A percentile compares a stretch with the other conserved stretches of the same genome.
phyloP scores from a whole-genome alignment of 2,888 invertebrate genomes.

The Gnatocerus cornutus region DNA sequence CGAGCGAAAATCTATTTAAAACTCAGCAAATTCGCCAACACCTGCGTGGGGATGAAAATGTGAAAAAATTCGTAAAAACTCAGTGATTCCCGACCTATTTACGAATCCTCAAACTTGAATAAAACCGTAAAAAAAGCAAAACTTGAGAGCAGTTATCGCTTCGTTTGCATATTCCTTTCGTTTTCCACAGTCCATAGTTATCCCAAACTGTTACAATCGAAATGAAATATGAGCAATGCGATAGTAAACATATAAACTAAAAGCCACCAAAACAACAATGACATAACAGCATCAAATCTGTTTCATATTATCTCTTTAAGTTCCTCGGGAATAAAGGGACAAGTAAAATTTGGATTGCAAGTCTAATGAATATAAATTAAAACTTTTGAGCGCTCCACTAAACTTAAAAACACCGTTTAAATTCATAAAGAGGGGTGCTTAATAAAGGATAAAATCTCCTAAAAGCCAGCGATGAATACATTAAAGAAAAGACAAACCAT shows the following conservation, averaged over 20 bases:
- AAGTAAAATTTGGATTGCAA: constrained; percentile 7
- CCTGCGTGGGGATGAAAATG: too few relatives aligned
- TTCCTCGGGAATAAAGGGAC: constrained; percentile 3
- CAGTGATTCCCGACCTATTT: too few relatives aligned
- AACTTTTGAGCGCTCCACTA: constrained; percentile 3
- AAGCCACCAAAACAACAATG: constrained; percentile 10
- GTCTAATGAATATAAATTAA: constrained; percentile 16
- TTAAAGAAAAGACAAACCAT: constrained; percentile 73
- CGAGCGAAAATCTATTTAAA: too few relatives aligned
- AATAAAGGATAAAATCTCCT: constrained; percentile 13
- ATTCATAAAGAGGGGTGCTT: constrained; percentile 62
- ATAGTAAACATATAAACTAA: constrained; percentile 20
- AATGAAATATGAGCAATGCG: background rate
- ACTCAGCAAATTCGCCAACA: too few relatives aligned
- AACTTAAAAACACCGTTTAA: constrained; percentile 16
- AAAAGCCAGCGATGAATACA: background rate
- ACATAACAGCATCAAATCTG: background rate
- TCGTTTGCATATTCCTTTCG: background rate
- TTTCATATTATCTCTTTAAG: constrained; percentile 1
- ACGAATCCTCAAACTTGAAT: too few relatives aligned
- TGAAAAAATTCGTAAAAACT: too few relatives aligned
- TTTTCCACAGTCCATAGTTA: background rate
- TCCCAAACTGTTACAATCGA: constrained; percentile 2
- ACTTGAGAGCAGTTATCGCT: too few relatives aligned
- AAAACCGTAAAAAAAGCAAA: too few relatives aligned